Evolutionary conservation across 2,888 invertebrate genomes (phyloP).

Genomic region (Argynnis bischoffii): DNA sequence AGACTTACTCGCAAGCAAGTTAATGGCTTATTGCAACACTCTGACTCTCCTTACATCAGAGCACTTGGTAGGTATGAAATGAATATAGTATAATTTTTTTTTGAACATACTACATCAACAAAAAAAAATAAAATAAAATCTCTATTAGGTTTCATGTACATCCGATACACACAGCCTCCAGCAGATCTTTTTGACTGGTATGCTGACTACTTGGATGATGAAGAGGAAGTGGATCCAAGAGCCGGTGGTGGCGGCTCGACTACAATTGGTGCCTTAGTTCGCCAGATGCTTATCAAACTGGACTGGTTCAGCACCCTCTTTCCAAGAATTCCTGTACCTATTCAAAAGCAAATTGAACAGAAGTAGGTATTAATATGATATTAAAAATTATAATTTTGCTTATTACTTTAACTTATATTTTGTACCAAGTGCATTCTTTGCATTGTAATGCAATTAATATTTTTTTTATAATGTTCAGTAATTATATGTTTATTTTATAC

Average conservation of each 20-base stretch:
- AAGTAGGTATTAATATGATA: conserved; percentile 65
- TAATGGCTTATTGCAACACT: conserved; percentile 96
- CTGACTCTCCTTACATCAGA: conserved; percentile 98
- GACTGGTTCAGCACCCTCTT: conserved; percentile 99
- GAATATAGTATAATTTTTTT: background rate
- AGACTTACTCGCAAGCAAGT: conserved; percentile 98
- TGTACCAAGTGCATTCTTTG: background rate
- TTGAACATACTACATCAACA: too few species aligned
- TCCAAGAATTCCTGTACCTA: conserved; percentile 99
- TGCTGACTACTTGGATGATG: conserved; percentile 96
- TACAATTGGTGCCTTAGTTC: conserved; percentile 95
- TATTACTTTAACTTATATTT: too few species aligned
- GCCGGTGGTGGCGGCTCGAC: conserved; percentile 97
- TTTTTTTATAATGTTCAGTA: background rate
- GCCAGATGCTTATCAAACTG: conserved; percentile 96
- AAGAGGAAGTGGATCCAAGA: conserved; percentile 98
- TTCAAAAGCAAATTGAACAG: conserved; percentile 94
- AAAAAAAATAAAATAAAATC: background rate
- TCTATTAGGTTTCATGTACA: conserved; percentile 86
- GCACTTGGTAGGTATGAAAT: conserved; percentile 88
- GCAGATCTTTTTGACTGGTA: conserved; percentile 98
- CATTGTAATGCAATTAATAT: background rate
- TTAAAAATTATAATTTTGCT: background rate
- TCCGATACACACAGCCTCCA: conserved; percentile 97
- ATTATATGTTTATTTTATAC: too few species aligned